These are phyloP conservation scores for Sturnus vulgaris DNA, from an alignment of 2,113 vertebrate genomes.

Conservation along the genomic window DNA sequence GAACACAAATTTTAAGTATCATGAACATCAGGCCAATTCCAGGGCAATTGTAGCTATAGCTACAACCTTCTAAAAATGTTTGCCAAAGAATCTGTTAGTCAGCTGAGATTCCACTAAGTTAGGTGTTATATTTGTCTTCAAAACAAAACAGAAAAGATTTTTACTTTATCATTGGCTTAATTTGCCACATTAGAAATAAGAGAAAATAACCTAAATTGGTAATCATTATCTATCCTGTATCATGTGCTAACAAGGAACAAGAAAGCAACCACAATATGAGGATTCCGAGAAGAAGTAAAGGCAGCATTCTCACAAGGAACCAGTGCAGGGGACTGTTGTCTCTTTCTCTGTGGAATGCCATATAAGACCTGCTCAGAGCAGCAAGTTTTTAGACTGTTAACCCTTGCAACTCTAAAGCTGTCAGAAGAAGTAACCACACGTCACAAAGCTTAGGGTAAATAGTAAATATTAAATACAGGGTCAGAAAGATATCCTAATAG, in stretches of 20 bases:
- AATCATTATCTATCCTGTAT: background rate
- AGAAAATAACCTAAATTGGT: background rate
- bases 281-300: background rate
- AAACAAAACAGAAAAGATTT: background rate
- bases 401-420: background rate
- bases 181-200: background rate
- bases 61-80: background rate
- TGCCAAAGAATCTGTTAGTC: background rate
- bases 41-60: background rate
- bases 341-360: background rate
- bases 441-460: background rate
- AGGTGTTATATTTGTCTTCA: background rate
- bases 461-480: background rate
- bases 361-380: background rate
- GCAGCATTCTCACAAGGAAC: background rate
- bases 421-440: background rate
- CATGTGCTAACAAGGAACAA: background rate
- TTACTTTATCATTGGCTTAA: background rate
- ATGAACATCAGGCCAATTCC: background rate
- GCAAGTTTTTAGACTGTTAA: background rate
- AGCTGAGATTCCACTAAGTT: background rate
- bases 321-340: background rate
- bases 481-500: background rate
- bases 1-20: background rate
- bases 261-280: background rate